Evolutionary conservation across 2,797 vertebrate genomes (phyloP), one percentile per base, ranked within the genome.

Genomic region (Thunnus albacares): DNA sequence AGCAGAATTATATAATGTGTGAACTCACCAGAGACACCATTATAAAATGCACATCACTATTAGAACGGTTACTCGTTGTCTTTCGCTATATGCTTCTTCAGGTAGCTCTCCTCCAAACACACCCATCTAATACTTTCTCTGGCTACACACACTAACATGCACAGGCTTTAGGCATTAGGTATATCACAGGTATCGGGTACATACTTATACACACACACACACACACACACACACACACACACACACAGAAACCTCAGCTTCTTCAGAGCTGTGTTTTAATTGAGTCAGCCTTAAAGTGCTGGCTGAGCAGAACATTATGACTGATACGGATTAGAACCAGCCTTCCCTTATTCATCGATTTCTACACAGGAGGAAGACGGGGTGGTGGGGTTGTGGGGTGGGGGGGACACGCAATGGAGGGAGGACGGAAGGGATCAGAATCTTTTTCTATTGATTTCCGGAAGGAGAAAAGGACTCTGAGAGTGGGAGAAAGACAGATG

Each of bases 251-350:
- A 81, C 22, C 7, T 5, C 76, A 78, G 70, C 22, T 60, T 74
- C 78, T 73, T 77, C 77, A 64, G 77, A 82, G 61, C 79, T 77
- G 82, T 35, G 77, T 90, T 90, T 92, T 92, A 93, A 93, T 90
- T 87, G 83, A 90, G 91, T 91, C 89, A 75, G 75, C 55, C 62
- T 62, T 51, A 91, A 90, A 92, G 86, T 87, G 91, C 93, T 92
- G 85, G 77, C 84, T 87, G 76, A 81, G 90, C 92, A 91, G 83
- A 93, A 90, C 56, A 17, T 90, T 87, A 87, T 86, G 86, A 93
- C 88, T 88, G 87, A 89, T 88, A 87, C 79, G 75, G 90, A 93
- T 92, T 93, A 93, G 80, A 87, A 90, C 77, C 81, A 81, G 72
- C 70, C 77, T 85, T 73, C 80, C 75, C 77, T 87, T 84, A 84